Base-by-base conservation (phyloP, 2,113 vertebrate species). In the Seriola quinqueradiata region DNA sequence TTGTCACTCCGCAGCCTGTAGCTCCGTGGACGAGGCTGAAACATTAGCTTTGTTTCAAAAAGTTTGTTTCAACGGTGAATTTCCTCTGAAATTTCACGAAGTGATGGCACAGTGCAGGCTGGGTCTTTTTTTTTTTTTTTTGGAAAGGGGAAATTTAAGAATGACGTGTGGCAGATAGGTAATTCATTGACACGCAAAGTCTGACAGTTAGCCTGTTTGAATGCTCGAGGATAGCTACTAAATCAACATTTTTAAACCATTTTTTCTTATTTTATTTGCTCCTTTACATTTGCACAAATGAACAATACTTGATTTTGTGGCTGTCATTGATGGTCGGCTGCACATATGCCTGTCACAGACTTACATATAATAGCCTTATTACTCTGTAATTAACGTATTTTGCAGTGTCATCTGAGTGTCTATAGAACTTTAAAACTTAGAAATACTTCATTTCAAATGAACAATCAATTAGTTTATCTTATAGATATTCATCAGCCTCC, bases 31-130 rank as follows among this genome's bases (percentile, higher is more conserved):
- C 14, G 57, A n/a, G 52, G 25, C 61, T 55, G 0, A 17, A 46
- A 64, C 46, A n/a, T 32, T 72, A 50, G 65, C 25, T 34, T 19
- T 28, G 28, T 28, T 2, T 28, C 28, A 28, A 28, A 10, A 66
- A 85, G 70, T 88, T 80, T 54, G 65, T 60, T 32, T 54, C 23
- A 19, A 9, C 16, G 3, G 7, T 40, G 2, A 19, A 34, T 50
- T 60, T 25, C 11, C 16, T 5, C 4, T 1, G 4, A 3, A 44
- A n/a, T 17, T 34, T 9, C 5, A 21, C 8, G 6, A 52, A 52
- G 48, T 19, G 48, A 6, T 8, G 48, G 17, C 50, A 21, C 5
- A 21, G 17, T n/a, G 40, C 40, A 42, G 38, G 38, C 6, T 38
- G 38, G 28, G 34, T 36, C 4, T 36, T 6, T 36, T 36, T 36